phyloP scores from a whole-genome alignment of 2,113 vertebrate species.

The Pitta sordida region DNA sequence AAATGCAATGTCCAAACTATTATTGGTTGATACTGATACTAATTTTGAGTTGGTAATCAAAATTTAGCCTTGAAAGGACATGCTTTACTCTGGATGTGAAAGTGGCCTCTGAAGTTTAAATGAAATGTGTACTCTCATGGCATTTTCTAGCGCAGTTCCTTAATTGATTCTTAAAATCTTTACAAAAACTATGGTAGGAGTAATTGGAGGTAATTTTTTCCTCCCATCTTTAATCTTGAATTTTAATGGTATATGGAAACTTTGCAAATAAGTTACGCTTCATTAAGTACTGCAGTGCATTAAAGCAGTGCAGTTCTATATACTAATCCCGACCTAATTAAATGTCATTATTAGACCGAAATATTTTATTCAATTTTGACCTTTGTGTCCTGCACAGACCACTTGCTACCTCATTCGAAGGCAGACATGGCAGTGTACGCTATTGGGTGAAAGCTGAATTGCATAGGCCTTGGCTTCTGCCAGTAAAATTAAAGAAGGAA shows the following conservation, averaged over 20 bases:
- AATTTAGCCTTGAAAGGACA: neutral
- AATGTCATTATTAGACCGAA: slow-evolving; percentile 42
- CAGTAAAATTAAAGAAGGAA: slow-evolving; percentile 99
- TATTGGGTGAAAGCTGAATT: slow-evolving; percentile 99
- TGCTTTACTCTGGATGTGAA: neutral
- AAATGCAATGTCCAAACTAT: neutral
- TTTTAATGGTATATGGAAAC: slow-evolving; percentile 31
- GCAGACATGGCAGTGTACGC: slow-evolving; percentile 98
- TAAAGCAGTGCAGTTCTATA: slow-evolving; percentile 16
- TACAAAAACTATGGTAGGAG: neutral
- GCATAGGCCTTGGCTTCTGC: slow-evolving; percentile 96
- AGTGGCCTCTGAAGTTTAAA: slow-evolving; percentile 61
- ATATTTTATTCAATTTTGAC: slow-evolving; percentile 69
- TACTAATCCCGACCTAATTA: slow-evolving; percentile 36
- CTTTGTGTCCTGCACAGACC: slow-evolving; percentile 83
- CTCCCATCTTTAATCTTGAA: slow-evolving; percentile 47
- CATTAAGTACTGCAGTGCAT: slow-evolving; percentile 15
- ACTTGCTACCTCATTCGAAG: slow-evolving; percentile 99
- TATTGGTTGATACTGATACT: neutral
- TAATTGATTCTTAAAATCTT: neutral
- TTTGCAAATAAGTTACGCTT: slow-evolving; percentile 29
- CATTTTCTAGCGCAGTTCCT: slow-evolving; percentile 59
- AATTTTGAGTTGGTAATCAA: neutral
- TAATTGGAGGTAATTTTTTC: slow-evolving; percentile 56
- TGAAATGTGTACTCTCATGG: slow-evolving; percentile 26